These are phyloP conservation scores for Diachasma alloeum DNA, from an alignment of 1,140 invertebrate species.

Conservation along the genomic window DNA sequence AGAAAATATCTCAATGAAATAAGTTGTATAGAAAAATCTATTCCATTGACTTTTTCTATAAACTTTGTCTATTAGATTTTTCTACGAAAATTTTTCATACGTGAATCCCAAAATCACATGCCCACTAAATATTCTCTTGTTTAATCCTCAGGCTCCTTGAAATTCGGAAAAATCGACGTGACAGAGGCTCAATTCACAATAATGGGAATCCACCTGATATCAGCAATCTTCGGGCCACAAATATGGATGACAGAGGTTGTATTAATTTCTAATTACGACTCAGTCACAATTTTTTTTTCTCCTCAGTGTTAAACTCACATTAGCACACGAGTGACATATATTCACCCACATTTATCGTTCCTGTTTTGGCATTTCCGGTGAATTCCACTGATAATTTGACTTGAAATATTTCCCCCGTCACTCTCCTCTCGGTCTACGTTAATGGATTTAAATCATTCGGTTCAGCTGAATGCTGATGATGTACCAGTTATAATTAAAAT, in stretches of 20 bases:
- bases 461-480: neutral
- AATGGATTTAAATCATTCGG: neutral
- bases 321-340: neutral
- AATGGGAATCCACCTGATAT: constrained; percentile 88
- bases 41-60: too few relatives aligned
- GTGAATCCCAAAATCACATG: neutral
- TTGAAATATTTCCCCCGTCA: constrained; percentile 1
- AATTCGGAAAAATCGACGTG: constrained; percentile 96
- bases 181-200: constrained; percentile 97
- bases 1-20: too few relatives aligned
- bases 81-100: too few relatives aligned
- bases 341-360: neutral
- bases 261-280: constrained; percentile 51
- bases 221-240: constrained; percentile 84
- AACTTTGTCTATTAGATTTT: too few relatives aligned
- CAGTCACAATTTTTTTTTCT: constrained; percentile 24
- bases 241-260: constrained; percentile 87
- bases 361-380: constrained; percentile 20
- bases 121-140: too few relatives aligned
- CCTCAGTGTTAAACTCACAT: neutral
- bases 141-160: constrained; percentile 74
- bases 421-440: neutral
- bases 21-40: too few relatives aligned
- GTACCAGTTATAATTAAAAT: constrained; percentile 34
- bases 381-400: constrained; percentile 15